A percentile compares a stretch with the other conserved stretches of the same genome.
Conservation (phyloP, 2,888 invertebrate genomes). For the Acanthopleura granulata region DNA sequence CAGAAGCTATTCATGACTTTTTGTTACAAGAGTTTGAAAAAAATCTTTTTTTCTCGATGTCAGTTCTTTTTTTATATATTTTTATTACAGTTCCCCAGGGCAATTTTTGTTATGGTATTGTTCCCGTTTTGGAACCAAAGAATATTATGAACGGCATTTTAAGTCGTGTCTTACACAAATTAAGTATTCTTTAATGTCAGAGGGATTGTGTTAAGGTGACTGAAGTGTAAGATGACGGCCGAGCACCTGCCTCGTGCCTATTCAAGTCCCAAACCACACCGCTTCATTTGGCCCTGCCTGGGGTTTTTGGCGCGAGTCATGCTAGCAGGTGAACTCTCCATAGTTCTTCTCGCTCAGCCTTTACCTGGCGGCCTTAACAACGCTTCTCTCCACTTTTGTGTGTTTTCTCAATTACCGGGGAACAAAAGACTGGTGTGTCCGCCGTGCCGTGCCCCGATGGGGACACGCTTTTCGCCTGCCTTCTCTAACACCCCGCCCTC, state of each 20-base stretch:
- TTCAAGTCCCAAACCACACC: neutral
- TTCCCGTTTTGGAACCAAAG: constrained; percentile 3
- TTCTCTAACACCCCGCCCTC: too few relatives aligned
- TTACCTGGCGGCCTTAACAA: neutral
- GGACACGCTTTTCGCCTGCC: neutral
- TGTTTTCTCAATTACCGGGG: neutral
- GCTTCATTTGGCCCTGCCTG: neutral
- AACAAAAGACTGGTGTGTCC: neutral
- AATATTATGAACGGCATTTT: neutral
- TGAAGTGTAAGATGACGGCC: neutral
- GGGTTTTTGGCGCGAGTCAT: neutral
- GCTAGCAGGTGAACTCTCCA: neutral
- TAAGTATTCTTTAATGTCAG: constrained; percentile 13
- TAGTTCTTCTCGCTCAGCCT: neutral
- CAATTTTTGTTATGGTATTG: constrained; percentile 4
- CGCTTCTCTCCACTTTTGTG: neutral
- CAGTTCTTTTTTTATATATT: neutral
- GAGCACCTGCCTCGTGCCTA: neutral
- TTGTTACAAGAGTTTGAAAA: neutral
- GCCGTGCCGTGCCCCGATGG: neutral
- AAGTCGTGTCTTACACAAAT: constrained; percentile 19
- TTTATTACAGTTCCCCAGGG: neutral
- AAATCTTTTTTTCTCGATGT: neutral
- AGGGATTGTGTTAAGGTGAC: constrained; percentile 4
- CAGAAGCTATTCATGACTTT: neutral